Evolutionary conservation across 2,888 invertebrate genomes (phyloP).

Genomic region (Eupithecia centaureata): DNA sequence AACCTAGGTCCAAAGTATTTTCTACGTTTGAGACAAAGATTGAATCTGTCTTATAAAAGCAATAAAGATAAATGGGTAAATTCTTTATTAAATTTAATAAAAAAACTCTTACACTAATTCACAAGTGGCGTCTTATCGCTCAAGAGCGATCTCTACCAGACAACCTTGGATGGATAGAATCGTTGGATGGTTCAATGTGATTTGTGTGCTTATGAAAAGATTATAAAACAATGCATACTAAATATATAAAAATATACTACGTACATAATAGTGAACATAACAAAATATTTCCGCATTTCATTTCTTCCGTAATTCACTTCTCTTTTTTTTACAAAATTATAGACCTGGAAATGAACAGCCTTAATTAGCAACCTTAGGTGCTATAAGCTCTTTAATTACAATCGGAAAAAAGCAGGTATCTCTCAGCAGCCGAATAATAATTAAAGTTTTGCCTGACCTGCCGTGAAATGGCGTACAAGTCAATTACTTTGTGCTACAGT

Average conservation of each 20-base stretch:
- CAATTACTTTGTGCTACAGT: conserved; percentile 25
- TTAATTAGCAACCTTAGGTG: neutral
- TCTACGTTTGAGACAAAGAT: neutral
- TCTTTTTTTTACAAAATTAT: neutral
- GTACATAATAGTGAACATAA: too few species aligned
- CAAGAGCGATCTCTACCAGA: too few species aligned
- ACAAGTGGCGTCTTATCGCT: too few species aligned
- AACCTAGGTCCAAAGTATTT: too few species aligned
- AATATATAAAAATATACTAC: too few species aligned
- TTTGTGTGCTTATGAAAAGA: too few species aligned
- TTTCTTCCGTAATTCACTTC: neutral
- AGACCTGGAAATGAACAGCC: neutral
- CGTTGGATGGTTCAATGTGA: too few species aligned
- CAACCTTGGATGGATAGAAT: too few species aligned
- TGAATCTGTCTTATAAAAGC: neutral
- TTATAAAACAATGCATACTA: too few species aligned
- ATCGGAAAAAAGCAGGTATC: neutral
- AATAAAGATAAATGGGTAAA: neutral
- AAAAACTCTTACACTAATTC: too few species aligned
- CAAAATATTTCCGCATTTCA: neutral
- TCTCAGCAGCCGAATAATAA: neutral
- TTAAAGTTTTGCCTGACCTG: neutral
- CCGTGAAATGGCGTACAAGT: conserved; percentile 12
- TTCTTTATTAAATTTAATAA: too few species aligned
- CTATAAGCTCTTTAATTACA: neutral